Percentiles rank a stretch among this genome's conserved stretches.
phyloP scores from a whole-genome alignment of 1,140 invertebrate species.

The Lepidostoma basale region DNA sequence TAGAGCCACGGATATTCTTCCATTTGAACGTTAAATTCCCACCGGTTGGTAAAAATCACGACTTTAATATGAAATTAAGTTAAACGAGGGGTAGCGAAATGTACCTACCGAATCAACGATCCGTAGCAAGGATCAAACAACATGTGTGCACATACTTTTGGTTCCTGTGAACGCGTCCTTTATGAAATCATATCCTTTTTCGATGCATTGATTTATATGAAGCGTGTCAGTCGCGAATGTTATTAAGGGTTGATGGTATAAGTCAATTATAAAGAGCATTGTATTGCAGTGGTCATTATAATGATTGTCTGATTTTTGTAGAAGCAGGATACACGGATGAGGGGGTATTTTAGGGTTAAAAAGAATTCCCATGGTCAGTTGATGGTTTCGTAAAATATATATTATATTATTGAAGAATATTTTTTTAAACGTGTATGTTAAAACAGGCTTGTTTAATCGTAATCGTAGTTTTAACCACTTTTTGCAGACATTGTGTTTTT shows the following conservation, averaged over 20 bases:
- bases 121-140: background rate
- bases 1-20: no score
- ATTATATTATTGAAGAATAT: no score
- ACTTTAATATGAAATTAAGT: no score
- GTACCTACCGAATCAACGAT: background rate
- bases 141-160: background rate
- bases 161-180: background rate
- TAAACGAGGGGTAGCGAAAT: no score
- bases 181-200: background rate
- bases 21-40: no score
- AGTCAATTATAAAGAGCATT: background rate
- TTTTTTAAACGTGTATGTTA: no score
- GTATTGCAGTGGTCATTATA: no score
- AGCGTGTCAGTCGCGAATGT: background rate
- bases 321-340: conserved; percentile 17
- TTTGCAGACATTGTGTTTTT: no score
- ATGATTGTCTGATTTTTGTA: background rate
- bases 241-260: background rate
- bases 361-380: background rate
- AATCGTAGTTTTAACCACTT: no score
- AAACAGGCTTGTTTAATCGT: no score
- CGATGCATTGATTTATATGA: conserved; percentile 14
- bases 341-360: background rate
- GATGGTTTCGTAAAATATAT: no score
- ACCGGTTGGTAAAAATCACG: no score